A percentile compares a stretch with the other conserved stretches of the same genome.
phyloP scores from a whole-genome alignment of 2,797 vertebrate genomes.

The Zenarchopterus dispar region DNA sequence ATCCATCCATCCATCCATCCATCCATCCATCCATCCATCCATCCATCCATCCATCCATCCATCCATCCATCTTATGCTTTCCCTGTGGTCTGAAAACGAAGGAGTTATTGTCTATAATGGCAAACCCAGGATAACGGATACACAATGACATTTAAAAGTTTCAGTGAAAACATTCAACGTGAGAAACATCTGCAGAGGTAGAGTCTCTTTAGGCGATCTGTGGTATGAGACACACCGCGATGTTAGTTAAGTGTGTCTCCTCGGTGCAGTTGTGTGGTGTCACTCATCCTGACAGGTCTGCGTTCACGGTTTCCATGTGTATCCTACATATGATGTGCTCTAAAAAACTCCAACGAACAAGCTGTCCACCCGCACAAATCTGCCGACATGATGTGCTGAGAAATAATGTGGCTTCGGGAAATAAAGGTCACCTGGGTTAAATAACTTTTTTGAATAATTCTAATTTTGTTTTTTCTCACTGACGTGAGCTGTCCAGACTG shows the following conservation, averaged over 20 bases:
- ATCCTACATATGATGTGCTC: background rate
- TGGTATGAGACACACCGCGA: constrained; percentile 18
- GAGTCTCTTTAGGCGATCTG: constrained; percentile 29
- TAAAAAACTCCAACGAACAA: background rate
- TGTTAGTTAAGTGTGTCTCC: constrained; percentile 52
- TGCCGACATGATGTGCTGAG: background rate
- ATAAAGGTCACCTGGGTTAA: background rate
- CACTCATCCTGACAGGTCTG: constrained; percentile 35
- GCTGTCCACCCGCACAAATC: background rate
- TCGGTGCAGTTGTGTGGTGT: constrained; percentile 19
- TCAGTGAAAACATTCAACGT: constrained; percentile 34
- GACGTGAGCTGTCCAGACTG: too few relatives aligned
- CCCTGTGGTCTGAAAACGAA: constrained; percentile 21
- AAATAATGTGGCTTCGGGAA: background rate
- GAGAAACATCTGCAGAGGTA: constrained; percentile 13
- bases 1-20: too few relatives aligned
- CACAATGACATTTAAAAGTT: constrained; percentile 59
- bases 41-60: too few relatives aligned
- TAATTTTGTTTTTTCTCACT: too few relatives aligned
- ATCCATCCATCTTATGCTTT: constrained; percentile 33
- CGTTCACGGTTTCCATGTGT: constrained; percentile 4
- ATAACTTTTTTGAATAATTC: too few relatives aligned
- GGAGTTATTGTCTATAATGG: constrained; percentile 28
- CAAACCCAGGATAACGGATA: constrained; percentile 57
- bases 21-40: too few relatives aligned